These are phyloP conservation scores for Caenorhabditis macrosperma DNA, from an alignment of 2,888 invertebrate species.

Conservation along the genomic window DNA sequence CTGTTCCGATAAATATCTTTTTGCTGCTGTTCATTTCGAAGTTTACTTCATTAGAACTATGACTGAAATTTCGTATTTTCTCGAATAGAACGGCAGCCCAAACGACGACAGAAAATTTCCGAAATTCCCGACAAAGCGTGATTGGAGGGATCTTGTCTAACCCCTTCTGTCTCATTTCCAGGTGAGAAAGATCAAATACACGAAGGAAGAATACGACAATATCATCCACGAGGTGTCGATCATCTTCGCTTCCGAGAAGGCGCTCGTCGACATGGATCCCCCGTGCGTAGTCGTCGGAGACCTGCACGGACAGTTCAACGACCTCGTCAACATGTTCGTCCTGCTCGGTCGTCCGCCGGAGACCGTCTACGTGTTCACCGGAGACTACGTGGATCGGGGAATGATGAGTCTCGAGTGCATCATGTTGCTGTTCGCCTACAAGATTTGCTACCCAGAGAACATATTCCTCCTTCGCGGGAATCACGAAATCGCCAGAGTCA, in stretches of 20 bases:
- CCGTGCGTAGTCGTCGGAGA: conserved; percentile 68
- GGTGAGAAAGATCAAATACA: conserved; percentile 67
- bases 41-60: too few relatives aligned
- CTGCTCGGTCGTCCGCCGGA: conserved; percentile 68
- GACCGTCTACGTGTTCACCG: conserved; percentile 68
- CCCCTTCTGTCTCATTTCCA: conserved; percentile 8
- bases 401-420: conserved; percentile 69
- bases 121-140: too few relatives aligned
- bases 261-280: conserved; percentile 68
- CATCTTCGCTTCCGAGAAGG: conserved; percentile 59
- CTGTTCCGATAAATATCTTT: too few relatives aligned
- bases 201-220: conserved; percentile 57
- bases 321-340: conserved; percentile 71
- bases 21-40: too few relatives aligned
- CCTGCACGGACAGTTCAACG: conserved; percentile 70
- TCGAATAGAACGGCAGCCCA: too few relatives aligned
- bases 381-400: conserved; percentile 74
- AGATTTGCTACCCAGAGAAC: conserved; percentile 66
- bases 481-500: conserved; percentile 72
- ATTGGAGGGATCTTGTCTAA: background rate
- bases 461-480: conserved; percentile 70
- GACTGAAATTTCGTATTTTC: too few relatives aligned
- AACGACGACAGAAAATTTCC: too few relatives aligned
- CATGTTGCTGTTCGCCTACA: conserved; percentile 70
- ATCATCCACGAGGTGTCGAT: conserved; percentile 57